Base-by-base conservation (phyloP, 35 echinoderm and acorn worm genomes). In the Heliocidaris erythrogramma region DNA sequence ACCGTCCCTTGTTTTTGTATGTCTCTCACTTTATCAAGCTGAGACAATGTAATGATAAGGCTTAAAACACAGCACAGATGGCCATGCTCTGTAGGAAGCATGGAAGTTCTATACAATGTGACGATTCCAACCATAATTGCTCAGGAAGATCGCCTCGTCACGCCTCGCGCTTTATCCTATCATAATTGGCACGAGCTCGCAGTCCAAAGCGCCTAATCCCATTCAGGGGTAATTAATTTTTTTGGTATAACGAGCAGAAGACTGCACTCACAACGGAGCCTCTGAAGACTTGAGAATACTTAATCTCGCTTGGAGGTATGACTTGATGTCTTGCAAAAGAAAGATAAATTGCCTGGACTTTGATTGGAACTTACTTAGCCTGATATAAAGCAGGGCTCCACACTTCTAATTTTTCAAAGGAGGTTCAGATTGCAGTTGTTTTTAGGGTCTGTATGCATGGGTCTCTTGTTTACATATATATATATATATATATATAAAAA, bases 121-220 rank as follows among this genome's bases (percentile, higher is more conserved):
- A 78, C 65, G 14, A 29, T 21, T 78, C 6, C 18, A 4, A 29
- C 24, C 65, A 1, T 78, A 78, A 78, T 78, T 78, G 65, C 27
- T 78, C 65, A 78, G 65, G 65, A 78, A 21, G 65, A 78, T 78
- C 65, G 65, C 65, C 65, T 78, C 0, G 65, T 78, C 65, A 78
- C 65, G 65, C 65, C 65, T 78, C n/a, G 65, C 65, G 27, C 65
- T 78, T 78, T 78, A 78, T n/a, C 65, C 65, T 78, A 78, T 18
- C 65, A 78, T 78, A 78, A 78, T 78, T 78, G 65, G 65, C 65
- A 78, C 65, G 27, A 78, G 65, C 65, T 78, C 65, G 65, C 27
- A 21, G 17, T 78, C 65, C 65, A 78, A 29, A 78, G 65, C 27
- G 65, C 27, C 65, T 78, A 27, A 78, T 78, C 65, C 65, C 17